Conservation (phyloP, 2,113 vertebrate species). For the Cottus gobio region DNA sequence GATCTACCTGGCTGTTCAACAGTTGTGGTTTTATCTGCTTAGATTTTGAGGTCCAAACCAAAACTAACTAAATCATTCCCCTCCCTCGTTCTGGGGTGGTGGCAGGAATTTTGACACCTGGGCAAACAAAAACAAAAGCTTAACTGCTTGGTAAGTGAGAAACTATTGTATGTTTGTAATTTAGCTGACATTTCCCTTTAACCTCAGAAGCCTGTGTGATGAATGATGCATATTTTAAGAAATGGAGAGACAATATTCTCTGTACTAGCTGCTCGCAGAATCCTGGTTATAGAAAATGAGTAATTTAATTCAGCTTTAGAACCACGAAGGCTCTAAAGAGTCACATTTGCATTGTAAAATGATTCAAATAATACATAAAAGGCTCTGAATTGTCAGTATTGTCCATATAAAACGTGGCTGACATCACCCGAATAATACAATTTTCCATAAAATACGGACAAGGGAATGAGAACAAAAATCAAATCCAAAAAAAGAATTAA, state of each 20-base stretch:
- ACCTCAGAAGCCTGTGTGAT: conserved; percentile 21
- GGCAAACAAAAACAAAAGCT: not conserved
- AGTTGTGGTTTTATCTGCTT: not conserved
- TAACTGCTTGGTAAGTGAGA: not conserved
- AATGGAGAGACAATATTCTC: not conserved
- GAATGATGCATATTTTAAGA: not conserved
- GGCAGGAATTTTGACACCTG: not conserved
- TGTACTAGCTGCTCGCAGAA: conserved; percentile 22
- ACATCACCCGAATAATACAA: conserved; percentile 34
- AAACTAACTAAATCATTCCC: not conserved
- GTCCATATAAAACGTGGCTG: conserved; percentile 35
- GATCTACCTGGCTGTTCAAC: not conserved
- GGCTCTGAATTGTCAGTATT: conserved; percentile 18
- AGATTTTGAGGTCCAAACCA: not conserved
- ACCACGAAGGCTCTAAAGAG: not conserved
- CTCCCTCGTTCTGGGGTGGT: not conserved
- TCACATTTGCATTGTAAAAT: conserved; percentile 53
- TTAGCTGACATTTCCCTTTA: conserved; percentile 3
- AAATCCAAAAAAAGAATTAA: conserved; percentile 40
- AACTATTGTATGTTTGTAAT: not conserved
- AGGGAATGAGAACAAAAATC: conserved; percentile 48
- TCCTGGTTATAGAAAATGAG: not conserved
- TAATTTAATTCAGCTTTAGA: conserved; percentile 9
- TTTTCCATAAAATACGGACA: conserved; percentile 37
- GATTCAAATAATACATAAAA: conserved; percentile 40